A percentile compares a stretch with the other conserved stretches of the same genome.
These are phyloP conservation scores for Orestias chungarensis DNA, from an alignment of 2,797 vertebrate species.

Conservation along the genomic window DNA sequence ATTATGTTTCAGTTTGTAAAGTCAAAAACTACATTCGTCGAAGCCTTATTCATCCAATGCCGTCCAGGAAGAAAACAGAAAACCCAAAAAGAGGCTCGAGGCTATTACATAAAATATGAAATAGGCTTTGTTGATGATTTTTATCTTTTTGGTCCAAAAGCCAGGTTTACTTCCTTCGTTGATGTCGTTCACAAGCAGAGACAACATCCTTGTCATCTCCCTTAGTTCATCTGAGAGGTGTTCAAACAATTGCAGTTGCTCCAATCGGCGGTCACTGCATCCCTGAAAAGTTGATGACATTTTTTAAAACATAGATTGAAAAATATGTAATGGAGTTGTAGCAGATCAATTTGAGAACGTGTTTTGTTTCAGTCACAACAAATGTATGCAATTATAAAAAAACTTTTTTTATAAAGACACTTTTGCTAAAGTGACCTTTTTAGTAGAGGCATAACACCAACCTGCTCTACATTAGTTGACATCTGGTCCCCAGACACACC, in stretches of 20 bases:
- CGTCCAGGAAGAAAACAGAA: constrained; percentile 56
- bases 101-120: constrained; percentile 54
- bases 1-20: neutral
- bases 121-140: constrained; percentile 59
- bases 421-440: neutral
- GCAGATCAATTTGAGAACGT: neutral
- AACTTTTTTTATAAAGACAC: neutral
- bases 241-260: constrained; percentile 26
- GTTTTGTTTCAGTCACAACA: neutral
- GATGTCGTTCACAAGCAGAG: constrained; percentile 15
- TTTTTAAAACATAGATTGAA: neutral
- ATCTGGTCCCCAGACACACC: constrained; percentile 4
- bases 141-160: constrained; percentile 62
- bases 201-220: constrained; percentile 40
- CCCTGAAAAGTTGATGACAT: constrained; percentile 31
- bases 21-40: neutral
- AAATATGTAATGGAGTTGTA: neutral
- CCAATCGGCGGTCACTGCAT: constrained; percentile 6
- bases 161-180: constrained; percentile 16
- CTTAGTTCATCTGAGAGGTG: constrained; percentile 52
- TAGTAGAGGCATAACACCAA: neutral
- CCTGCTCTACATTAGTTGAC: constrained; percentile 19
- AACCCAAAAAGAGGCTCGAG: constrained; percentile 51
- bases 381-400: neutral
- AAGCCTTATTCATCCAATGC: neutral